Evolutionary conservation across 2,888 invertebrate genomes (phyloP), one percentile per base, ranked within the genome.

Genomic region (Tholera decimalis): DNA sequence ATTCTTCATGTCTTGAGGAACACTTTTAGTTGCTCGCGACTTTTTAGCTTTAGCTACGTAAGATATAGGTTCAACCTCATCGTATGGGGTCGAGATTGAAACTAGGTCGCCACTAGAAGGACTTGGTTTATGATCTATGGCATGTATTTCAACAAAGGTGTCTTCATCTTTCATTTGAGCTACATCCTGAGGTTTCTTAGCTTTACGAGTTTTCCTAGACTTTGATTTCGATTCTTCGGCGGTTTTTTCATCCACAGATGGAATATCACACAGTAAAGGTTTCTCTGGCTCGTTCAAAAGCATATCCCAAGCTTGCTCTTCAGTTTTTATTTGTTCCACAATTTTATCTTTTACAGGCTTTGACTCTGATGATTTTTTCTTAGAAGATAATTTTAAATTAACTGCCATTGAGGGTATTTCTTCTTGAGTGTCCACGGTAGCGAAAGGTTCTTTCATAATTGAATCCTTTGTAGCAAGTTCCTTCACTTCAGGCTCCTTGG

Each of bases 241-340:
- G 47, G 80, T 83, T 41, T 86, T 84, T 9, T 73, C 82, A 11
- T 82, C 74, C 13, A 75, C 68, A 46, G 83, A 56, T 24, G 85
- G 82, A 49, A 75, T 85, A 55, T 83, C 76, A 49, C 80, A 84
- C 15, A 82, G 47, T 3, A 77, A 76, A 43, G 83, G 80, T 69
- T 88, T 92, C 35, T 88, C 88, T 0, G 92, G 83, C 68, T 94
- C 94, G 64, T 85, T 92, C 15, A 93, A 68, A 50, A 95, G 88
- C 89, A 95, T 87, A 72, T 95, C 93, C 95, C 95, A 95, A 18
- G 94, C 93, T 77, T 93, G 94, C 33, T 94, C 94, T 75, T 95
- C 95, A 15, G 90, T 91, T 87, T 91, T 93, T 7, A 92, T 85
- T 22, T 86, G 85, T 39, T 80, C 79, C 11, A 82, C 77, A 28